A percentile compares a stretch with the other conserved stretches of the same genome.
These are phyloP conservation scores for Nezara viridula DNA, from an alignment of 2,888 invertebrate genomes.

Conservation along the genomic window DNA sequence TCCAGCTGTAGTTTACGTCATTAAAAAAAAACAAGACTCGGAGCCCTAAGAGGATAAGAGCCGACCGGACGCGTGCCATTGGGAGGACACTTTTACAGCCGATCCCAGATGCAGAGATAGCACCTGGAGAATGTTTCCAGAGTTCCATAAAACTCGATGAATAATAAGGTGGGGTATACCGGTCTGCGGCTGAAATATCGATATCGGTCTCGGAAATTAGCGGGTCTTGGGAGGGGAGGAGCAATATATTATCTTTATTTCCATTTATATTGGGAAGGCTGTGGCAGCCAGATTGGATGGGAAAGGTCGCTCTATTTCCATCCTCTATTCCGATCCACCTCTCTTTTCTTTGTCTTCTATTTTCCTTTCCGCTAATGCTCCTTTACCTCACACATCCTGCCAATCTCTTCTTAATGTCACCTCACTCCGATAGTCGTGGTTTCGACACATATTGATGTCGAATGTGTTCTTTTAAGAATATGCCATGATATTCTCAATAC, in stretches of 20 bases:
- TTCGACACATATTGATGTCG: not conserved
- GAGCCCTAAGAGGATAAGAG: conserved; percentile 33
- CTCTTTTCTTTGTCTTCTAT: conserved; percentile 37
- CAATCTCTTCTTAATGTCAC: conserved; percentile 34
- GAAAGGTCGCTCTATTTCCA: conserved; percentile 54
- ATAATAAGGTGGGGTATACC: conserved; percentile 30
- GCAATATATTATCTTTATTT: conserved; percentile 54
- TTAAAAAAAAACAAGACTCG: not conserved
- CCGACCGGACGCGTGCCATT: conserved; percentile 16
- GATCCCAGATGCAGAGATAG: conserved; percentile 3
- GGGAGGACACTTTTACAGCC: conserved; percentile 30
- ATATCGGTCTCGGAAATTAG: conserved; percentile 50
- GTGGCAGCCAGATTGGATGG: conserved; percentile 31
- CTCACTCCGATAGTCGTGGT: not conserved
- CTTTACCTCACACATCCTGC: conserved; percentile 41
- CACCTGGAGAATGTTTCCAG: conserved; percentile 42
- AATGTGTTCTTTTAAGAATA: not conserved
- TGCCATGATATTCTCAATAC: not conserved
- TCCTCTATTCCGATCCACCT: conserved; percentile 26
- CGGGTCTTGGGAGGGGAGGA: not conserved
- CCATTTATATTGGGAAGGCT: conserved; percentile 55
- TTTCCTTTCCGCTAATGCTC: conserved; percentile 38
- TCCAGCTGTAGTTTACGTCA: not conserved
- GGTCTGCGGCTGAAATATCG: conserved; percentile 45
- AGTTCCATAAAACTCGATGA: conserved; percentile 36